Evolutionary conservation across 2,797 vertebrate genomes (phyloP).

Genomic region (Ispidina picta): DNA sequence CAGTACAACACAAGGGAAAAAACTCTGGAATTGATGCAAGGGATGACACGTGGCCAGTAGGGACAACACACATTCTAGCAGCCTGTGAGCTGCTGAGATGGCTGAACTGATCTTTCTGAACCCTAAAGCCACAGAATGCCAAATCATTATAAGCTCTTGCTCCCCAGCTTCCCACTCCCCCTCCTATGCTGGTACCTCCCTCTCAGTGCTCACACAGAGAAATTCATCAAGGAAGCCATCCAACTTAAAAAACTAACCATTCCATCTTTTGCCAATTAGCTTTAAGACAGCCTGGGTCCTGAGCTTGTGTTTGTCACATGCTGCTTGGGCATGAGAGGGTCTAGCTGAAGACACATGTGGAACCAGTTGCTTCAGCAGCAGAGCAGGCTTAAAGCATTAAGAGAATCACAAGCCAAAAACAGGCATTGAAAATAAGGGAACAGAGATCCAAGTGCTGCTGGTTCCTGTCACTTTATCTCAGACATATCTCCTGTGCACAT

Average conservation of each 20-base stretch:
- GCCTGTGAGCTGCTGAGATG: background rate
- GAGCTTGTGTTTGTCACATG: background rate
- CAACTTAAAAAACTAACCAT: background rate
- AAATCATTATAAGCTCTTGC: background rate
- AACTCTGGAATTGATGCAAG: background rate
- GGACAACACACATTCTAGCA: background rate
- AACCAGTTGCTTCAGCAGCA: background rate
- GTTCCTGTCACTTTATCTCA: background rate
- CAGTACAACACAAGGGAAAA: background rate
- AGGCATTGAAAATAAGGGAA: rapidly evolving
- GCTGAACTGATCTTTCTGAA: background rate
- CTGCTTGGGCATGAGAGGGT: background rate
- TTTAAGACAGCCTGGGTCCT: background rate
- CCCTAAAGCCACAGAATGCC: background rate
- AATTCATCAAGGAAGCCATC: background rate
- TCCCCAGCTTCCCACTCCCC: background rate
- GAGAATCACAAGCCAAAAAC: background rate
- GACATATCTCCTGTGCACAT: background rate
- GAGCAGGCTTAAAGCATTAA: background rate
- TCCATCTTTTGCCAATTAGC: background rate
- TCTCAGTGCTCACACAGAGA: background rate
- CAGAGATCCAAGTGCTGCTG: rapidly evolving
- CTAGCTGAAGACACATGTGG: background rate
- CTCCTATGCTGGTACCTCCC: background rate
- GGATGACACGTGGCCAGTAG: background rate